Base-by-base conservation (phyloP, 2,797 vertebrate genomes). In the Carapus acus region DNA sequence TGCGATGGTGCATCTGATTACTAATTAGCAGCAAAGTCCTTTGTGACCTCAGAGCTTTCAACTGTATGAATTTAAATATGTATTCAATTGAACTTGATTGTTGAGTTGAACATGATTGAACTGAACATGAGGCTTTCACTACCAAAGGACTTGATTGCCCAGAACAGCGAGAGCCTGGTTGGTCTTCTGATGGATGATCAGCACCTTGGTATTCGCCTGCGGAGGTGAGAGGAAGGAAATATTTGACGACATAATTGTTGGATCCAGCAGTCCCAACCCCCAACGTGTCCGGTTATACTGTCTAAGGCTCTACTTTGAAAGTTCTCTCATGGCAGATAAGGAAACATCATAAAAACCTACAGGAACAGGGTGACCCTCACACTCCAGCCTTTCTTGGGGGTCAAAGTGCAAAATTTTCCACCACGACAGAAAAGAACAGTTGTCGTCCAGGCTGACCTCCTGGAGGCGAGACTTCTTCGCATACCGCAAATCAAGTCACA, bases 111-210 rank as follows among this genome's bases (percentile, higher is more conserved):
- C n/a, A n/a, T n/a, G n/a, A n/a, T n/a, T n/a, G n/a, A n/a, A n/a
- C n/a, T n/a, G n/a, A n/a, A n/a, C n/a, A n/a, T n/a, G n/a, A n/a
- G n/a, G n/a, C n/a, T n/a, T n/a, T 43, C 60, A 17, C 49, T 89
- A 96, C 93, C 91, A 88, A 46, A 91, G 21, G 37, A 80, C 59
- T 15, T 90, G 86, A 36, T 89, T 83, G 17, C 85, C 82, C 48
- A 94, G 83, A 44, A 83, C 80, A 0, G 89, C 94, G 14, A 98
- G 85, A 19, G 83, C 91, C 52, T 86, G 87, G 67, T 97, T 93
- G 5, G 95, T 97, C 68, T 90, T 86, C 75, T 87, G 87, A 71
- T 98, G 94, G 52, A 77, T 60, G 49, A 97, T 78, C 43, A 98
- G 41, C 8, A 96, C 60, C 60, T 87, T 90, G 59, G 67, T 29